A percentile compares a stretch with the other conserved stretches of the same genome.
Evolutionary conservation across 2,888 invertebrate genomes (phyloP).

Genomic region (Amphipyra berbera): DNA sequence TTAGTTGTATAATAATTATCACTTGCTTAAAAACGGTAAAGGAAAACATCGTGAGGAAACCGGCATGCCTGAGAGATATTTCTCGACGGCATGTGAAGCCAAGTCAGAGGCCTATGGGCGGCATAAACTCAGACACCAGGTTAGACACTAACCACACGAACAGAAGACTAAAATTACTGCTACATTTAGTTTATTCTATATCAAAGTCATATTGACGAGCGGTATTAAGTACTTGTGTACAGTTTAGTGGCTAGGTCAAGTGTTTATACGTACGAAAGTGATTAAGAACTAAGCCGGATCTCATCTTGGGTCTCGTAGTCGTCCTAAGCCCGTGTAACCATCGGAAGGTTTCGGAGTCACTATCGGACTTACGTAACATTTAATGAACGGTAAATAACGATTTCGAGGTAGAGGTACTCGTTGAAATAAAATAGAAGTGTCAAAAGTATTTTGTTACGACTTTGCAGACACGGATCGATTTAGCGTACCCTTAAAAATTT

Average conservation of each 20-base stretch:
- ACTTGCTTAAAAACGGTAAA: too few relatives aligned
- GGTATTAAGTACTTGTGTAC: neutral
- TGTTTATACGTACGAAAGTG: conserved; percentile 9
- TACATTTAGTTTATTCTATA: too few relatives aligned
- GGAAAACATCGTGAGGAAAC: too few relatives aligned
- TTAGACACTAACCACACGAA: too few relatives aligned
- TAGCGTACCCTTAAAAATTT: conserved; percentile 1
- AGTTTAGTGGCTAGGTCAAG: conserved; percentile 10
- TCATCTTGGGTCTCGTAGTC: conserved; percentile 14
- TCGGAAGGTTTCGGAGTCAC: conserved; percentile 28
- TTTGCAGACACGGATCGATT: conserved; percentile 14
- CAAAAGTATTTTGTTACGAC: conserved; percentile 15
- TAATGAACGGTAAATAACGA: conserved; percentile 38
- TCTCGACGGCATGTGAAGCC: too few relatives aligned
- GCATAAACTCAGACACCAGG: too few relatives aligned
- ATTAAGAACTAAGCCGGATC: conserved; percentile 22
- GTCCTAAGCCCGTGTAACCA: conserved; percentile 14
- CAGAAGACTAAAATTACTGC: too few relatives aligned
- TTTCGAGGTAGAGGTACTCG: conserved; percentile 5
- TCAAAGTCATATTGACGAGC: too few relatives aligned
- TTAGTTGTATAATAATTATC: too few relatives aligned
- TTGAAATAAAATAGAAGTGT: conserved; percentile 22
- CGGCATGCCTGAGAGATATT: too few relatives aligned
- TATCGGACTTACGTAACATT: conserved; percentile 36
- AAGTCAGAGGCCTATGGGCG: too few relatives aligned